These are phyloP conservation scores for Grapholita molesta DNA, from an alignment of 1,140 invertebrate genomes.

Conservation along the genomic window DNA sequence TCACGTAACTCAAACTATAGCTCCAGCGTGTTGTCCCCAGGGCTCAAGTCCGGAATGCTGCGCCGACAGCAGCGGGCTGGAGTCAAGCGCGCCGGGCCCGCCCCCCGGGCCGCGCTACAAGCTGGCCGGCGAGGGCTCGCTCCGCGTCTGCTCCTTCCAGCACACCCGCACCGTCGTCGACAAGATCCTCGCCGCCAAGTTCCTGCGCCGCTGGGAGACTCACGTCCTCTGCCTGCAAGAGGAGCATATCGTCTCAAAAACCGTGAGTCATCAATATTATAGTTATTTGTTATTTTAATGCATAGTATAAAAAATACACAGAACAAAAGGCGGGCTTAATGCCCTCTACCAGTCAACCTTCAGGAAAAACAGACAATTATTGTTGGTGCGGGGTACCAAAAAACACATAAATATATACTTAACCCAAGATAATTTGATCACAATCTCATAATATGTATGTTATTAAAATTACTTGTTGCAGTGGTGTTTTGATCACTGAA, in stretches of 20 bases:
- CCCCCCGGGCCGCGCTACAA: slow-evolving; percentile 85
- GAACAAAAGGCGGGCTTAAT: too few relatives aligned
- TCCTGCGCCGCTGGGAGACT: slow-evolving; percentile 88
- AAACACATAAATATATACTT: too few relatives aligned
- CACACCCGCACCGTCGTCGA: slow-evolving; percentile 89
- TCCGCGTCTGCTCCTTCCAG: slow-evolving; percentile 88
- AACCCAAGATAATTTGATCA: too few relatives aligned
- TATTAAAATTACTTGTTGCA: too few relatives aligned
- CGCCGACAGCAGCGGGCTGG: slow-evolving; percentile 56
- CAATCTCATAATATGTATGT: too few relatives aligned
- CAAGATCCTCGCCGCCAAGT: slow-evolving; percentile 90
- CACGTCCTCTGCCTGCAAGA: slow-evolving; percentile 86
- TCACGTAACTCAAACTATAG: too few relatives aligned
- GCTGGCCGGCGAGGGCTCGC: slow-evolving; percentile 86
- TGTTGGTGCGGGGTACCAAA: too few relatives aligned
- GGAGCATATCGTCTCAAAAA: slow-evolving; percentile 85
- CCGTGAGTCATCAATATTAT: slow-evolving; percentile 79
- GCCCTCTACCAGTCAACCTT: too few relatives aligned
- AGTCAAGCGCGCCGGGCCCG: slow-evolving; percentile 68
- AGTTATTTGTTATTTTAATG: too few relatives aligned
- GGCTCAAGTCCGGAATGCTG: slow-evolving; percentile 71
- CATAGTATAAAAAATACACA: too few relatives aligned
- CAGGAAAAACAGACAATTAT: too few relatives aligned
- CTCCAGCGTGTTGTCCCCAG: slow-evolving; percentile 29
- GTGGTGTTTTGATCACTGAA: too few relatives aligned